These are phyloP conservation scores for Leptinotarsa juncta DNA, from an alignment of 2,888 invertebrate species.

Conservation along the genomic window DNA sequence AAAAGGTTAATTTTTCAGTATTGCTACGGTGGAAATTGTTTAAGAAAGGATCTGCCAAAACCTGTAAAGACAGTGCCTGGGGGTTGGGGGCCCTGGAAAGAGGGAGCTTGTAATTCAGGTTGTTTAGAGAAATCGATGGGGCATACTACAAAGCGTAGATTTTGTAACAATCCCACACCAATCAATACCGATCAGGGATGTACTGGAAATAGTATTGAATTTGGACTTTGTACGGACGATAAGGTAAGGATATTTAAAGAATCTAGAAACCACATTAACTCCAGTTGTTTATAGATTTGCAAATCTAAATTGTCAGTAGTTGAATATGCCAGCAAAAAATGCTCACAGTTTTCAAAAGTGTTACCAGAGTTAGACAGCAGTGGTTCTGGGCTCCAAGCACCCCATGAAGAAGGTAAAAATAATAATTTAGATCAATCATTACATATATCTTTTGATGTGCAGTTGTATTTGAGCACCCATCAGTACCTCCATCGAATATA, in stretches of 20 bases:
- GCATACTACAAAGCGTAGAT: conserved; percentile 69
- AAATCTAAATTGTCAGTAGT: conserved; percentile 67
- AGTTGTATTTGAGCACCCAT: too few relatives aligned
- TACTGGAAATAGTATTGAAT: conserved; percentile 73
- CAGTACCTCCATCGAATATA: too few relatives aligned
- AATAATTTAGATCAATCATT: neutral
- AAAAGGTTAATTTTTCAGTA: conserved; percentile 65
- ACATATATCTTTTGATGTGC: too few relatives aligned
- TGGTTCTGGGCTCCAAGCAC: conserved; percentile 79
- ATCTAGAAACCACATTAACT: conserved; percentile 10
- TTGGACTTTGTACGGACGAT: conserved; percentile 75
- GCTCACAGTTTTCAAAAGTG: conserved; percentile 72
- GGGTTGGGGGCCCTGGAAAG: conserved; percentile 76
- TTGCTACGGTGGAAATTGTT: conserved; percentile 77
- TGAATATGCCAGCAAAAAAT: conserved; percentile 74
- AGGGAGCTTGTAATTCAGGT: conserved; percentile 73
- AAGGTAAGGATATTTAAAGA: conserved; percentile 64
- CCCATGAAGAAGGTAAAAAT: conserved; percentile 73
- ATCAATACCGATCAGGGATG: conserved; percentile 70
- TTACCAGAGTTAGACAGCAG: conserved; percentile 74
- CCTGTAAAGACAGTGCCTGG: conserved; percentile 64
- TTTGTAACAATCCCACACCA: conserved; percentile 69
- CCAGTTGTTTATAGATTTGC: conserved; percentile 60
- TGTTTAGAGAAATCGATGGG: conserved; percentile 76
- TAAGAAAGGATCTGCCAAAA: conserved; percentile 63